phyloP scores from a whole-genome alignment of 2,113 vertebrate species.

The Geococcyx californianus region DNA sequence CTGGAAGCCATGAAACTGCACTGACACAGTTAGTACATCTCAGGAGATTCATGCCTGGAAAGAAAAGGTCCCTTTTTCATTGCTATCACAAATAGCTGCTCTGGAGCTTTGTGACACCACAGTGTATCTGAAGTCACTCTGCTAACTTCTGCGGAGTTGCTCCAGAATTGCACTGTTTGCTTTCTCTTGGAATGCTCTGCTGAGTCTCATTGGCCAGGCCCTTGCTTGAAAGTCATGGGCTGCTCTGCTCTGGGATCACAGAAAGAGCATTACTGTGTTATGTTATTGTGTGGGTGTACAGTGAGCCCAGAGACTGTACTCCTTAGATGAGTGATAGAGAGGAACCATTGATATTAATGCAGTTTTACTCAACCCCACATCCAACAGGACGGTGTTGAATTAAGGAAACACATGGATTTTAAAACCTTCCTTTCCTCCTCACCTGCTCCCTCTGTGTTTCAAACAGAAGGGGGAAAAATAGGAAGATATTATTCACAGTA shows the following conservation, averaged over 20 bases:
- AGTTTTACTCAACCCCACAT: conserved; percentile 52
- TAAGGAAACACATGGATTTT: neutral
- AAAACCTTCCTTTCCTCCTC: conserved; percentile 46
- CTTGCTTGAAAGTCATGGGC: neutral
- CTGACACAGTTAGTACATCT: neutral
- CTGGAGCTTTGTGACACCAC: neutral
- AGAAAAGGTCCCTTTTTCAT: neutral
- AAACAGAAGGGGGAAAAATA: conserved; percentile 42
- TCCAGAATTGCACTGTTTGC: neutral
- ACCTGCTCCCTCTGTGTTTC: conserved; percentile 29
- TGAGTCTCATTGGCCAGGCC: neutral
- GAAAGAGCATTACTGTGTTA: neutral
- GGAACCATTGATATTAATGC: neutral
- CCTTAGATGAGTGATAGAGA: neutral
- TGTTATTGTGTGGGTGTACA: neutral
- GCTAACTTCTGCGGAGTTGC: neutral
- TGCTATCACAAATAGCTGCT: neutral
- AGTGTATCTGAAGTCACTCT: neutral
- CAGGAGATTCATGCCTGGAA: neutral
- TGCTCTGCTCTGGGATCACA: neutral
- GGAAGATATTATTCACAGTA: conserved; percentile 29
- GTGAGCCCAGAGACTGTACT: neutral
- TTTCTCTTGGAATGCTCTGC: neutral
- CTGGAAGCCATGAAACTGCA: neutral
- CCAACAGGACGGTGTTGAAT: neutral